phyloP scores from a whole-genome alignment of 2,797 vertebrate species.

The Anomalospiza imberbis region DNA sequence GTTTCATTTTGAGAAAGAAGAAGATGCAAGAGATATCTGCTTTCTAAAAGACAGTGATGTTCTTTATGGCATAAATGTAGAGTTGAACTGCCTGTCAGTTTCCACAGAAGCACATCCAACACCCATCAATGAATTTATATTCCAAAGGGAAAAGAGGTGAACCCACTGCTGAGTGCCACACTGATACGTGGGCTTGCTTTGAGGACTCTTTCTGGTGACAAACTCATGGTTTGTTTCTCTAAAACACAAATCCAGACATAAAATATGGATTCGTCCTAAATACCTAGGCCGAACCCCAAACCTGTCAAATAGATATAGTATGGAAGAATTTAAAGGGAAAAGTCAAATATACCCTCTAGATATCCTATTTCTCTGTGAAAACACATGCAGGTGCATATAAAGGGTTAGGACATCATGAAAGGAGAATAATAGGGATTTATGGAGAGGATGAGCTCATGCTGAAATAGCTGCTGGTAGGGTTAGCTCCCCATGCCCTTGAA shows the following conservation, averaged over 20 bases:
- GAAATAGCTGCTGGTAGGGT: not conserved
- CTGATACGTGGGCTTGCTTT: conserved; percentile 4
- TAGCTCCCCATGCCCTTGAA: not conserved
- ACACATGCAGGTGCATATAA: not conserved
- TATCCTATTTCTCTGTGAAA: not conserved
- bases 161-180: not conserved
- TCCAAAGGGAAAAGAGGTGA: not conserved
- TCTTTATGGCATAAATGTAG: not conserved
- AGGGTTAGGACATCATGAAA: not conserved
- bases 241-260: not conserved
- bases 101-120: not conserved
- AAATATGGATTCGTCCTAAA: not conserved
- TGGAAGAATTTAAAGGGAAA: not conserved
- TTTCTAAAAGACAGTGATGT: not conserved
- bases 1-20: not conserved
- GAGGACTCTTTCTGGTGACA: not conserved
- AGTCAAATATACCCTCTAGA: not conserved
- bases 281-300: not conserved
- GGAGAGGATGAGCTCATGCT: not conserved
- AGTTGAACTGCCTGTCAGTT: not conserved
- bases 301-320: not conserved
- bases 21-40: not conserved
- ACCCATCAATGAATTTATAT: not conserved
- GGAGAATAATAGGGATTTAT: not conserved
- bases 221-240: not conserved